Evolutionary conservation across 2,888 invertebrate genomes (phyloP).

Genomic region (Callosobruchus maculatus): DNA sequence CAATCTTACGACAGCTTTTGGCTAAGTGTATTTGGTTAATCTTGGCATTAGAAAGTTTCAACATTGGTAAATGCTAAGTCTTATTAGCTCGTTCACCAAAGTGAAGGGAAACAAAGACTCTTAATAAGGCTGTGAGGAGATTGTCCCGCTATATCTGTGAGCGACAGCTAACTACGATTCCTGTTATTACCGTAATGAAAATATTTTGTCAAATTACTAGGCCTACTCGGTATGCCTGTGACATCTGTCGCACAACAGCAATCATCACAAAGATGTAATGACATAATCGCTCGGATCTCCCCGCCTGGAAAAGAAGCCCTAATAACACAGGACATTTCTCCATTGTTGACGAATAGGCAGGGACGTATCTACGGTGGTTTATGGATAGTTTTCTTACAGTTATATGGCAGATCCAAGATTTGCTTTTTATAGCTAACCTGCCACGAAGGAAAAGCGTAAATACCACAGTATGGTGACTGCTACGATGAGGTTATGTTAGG

Average conservation of each 20-base stretch:
- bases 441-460: too few relatives aligned
- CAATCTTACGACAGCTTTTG: too few relatives aligned
- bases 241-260: conserved; percentile 16
- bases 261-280: conserved; percentile 27
- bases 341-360: conserved; percentile 13
- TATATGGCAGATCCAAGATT: too few relatives aligned
- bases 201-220: conserved; percentile 20
- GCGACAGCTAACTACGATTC: background rate
- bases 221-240: conserved; percentile 19
- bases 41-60: background rate
- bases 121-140: background rate
- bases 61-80: too few relatives aligned
- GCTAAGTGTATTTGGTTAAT: background rate
- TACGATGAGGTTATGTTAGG: too few relatives aligned
- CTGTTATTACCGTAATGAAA: conserved; percentile 19
- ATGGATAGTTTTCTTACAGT: too few relatives aligned
- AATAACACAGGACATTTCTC: conserved; percentile 25
- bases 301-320: conserved; percentile 23
- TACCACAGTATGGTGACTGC: too few relatives aligned
- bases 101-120: background rate
- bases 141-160: background rate
- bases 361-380: background rate
- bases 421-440: too few relatives aligned
- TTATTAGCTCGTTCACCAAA: background rate
- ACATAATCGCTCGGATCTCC: conserved; percentile 25